Evolutionary conservation across 2,113 vertebrate genomes (phyloP).

Genomic region (Electrona antarctica): DNA sequence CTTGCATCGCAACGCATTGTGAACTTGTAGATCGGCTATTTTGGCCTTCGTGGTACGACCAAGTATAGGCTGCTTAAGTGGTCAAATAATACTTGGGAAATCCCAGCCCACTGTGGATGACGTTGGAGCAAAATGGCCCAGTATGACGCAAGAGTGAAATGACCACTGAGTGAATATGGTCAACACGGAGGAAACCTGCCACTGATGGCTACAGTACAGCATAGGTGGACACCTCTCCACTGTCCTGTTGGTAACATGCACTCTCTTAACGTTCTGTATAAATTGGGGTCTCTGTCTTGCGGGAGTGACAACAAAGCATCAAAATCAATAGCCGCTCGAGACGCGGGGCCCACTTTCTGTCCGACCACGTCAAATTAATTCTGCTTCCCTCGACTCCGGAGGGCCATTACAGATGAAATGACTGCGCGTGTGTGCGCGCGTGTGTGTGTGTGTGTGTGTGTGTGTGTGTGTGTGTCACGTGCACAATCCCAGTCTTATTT

Average conservation of each 20-base stretch:
- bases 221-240: neutral
- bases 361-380: conserved; percentile 23
- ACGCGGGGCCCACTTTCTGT: conserved; percentile 1
- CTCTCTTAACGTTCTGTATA: neutral
- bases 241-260: conserved; percentile 7
- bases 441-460: neutral
- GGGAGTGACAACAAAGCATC: conserved; percentile 22
- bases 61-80: no score
- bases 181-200: no score
- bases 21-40: no score
- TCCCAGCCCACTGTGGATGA: no score
- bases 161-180: no score
- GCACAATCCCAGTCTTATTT: neutral
- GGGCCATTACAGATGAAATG: conserved; percentile 8
- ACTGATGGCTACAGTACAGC: no score
- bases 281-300: conserved; percentile 9
- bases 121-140: no score
- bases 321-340: conserved; percentile 27
- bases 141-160: no score
- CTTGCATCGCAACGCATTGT: no score
- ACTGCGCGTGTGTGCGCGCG: neutral
- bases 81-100: no score
- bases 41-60: no score
- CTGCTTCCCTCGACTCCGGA: neutral
- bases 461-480: neutral